Evolutionary conservation across 2,797 vertebrate species (phyloP).

Genomic region (Amniataba percoides): DNA sequence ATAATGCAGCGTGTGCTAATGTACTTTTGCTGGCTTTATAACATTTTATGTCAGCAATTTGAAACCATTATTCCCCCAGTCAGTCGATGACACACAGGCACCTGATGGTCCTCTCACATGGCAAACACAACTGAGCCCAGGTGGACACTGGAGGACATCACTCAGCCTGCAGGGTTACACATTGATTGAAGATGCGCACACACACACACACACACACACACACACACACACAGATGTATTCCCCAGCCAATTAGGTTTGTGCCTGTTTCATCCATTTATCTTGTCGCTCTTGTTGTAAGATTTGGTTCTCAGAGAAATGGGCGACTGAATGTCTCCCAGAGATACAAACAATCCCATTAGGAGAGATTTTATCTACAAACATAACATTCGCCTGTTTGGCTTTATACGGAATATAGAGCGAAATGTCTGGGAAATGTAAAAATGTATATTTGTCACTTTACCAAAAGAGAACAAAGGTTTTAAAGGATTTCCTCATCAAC

Average conservation of each 20-base stretch:
- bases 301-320: slow-evolving; percentile 54
- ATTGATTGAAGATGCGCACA: slow-evolving; percentile 44
- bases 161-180: slow-evolving; percentile 69
- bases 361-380: slow-evolving; percentile 56
- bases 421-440: neutral
- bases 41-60: slow-evolving; percentile 62
- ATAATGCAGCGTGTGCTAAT: slow-evolving; percentile 42
- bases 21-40: slow-evolving; percentile 59
- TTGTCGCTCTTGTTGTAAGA: slow-evolving; percentile 37
- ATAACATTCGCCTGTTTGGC: slow-evolving; percentile 31
- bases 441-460: neutral
- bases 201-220: slow-evolving; percentile 11
- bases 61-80: slow-evolving; percentile 57
- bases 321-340: slow-evolving; percentile 77
- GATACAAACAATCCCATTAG: slow-evolving; percentile 73
- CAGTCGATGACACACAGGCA: slow-evolving; percentile 50
- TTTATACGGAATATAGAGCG: slow-evolving; percentile 6
- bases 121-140: slow-evolving; percentile 50
- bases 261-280: slow-evolving; percentile 60
- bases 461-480: too few relatives aligned
- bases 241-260: slow-evolving; percentile 48
- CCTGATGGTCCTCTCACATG: slow-evolving; percentile 27
- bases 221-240: slow-evolving; percentile 19
- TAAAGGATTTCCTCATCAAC: too few relatives aligned
- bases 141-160: slow-evolving; percentile 66